These are phyloP conservation scores for Aphrophora alni DNA, from an alignment of 2,888 invertebrate genomes.

Conservation along the genomic window DNA sequence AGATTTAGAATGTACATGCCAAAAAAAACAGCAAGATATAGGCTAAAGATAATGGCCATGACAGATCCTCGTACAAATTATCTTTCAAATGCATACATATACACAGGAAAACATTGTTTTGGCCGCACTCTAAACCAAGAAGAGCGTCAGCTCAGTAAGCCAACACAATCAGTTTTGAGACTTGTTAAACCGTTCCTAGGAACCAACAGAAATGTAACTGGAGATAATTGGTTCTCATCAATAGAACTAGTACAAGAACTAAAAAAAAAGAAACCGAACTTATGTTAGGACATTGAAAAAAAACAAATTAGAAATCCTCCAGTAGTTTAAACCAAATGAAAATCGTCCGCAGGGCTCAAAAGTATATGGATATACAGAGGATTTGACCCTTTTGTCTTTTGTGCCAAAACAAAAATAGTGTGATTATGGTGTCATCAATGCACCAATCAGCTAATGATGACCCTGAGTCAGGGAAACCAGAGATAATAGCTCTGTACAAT, in stretches of 20 bases:
- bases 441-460: constrained; percentile 30
- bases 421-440: constrained; percentile 42
- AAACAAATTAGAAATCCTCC: constrained; percentile 42
- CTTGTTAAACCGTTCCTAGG: constrained; percentile 50
- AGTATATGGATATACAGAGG: constrained; percentile 41
- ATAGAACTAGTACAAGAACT: constrained; percentile 49
- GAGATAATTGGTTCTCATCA: constrained; percentile 54
- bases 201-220: constrained; percentile 52
- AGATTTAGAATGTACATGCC: constrained; percentile 1
- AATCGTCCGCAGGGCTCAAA: constrained; percentile 10
- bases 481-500: constrained; percentile 40
- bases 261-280: constrained; percentile 30
- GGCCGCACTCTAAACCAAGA: background rate
- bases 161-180: constrained; percentile 52
- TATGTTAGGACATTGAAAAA: constrained; percentile 38
- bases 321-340: constrained; percentile 37
- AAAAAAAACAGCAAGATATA: constrained; percentile 3
- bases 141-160: constrained; percentile 47
- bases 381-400: constrained; percentile 42
- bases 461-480: constrained; percentile 32
- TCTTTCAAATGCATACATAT: constrained; percentile 18
- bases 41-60: constrained; percentile 11
- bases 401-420: background rate
- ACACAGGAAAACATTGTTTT: constrained; percentile 10
- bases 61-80: constrained; percentile 15